Percentiles rank a stretch among this genome's conserved stretches.
Conservation (phyloP, 2,113 vertebrate genomes). For the Xenopus laevis region DNA sequence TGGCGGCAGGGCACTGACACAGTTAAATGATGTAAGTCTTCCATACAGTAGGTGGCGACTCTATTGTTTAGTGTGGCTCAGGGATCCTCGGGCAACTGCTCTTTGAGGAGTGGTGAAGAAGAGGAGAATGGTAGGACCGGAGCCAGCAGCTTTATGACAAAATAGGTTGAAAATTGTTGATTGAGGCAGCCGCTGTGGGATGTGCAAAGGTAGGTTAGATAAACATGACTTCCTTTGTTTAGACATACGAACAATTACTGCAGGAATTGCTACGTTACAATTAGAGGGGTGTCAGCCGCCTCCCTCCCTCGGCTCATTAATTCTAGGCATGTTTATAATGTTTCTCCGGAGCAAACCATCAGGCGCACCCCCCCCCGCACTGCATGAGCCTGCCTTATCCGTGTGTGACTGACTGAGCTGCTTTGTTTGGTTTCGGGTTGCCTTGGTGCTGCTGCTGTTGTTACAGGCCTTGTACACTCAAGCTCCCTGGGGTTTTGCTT, state of each 20-base stretch:
- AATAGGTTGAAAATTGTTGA: neutral
- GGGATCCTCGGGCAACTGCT: neutral
- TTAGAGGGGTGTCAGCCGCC: no score
- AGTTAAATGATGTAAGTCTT: constrained; percentile 21
- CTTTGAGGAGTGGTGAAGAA: neutral
- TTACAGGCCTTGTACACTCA: neutral
- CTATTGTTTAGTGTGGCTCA: neutral
- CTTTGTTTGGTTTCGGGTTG: constrained; percentile 12
- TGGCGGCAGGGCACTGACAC: neutral
- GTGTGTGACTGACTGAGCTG: neutral
- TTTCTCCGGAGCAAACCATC: neutral
- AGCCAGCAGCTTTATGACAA: neutral
- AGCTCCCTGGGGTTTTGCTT: neutral
- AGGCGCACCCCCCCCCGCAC: neutral
- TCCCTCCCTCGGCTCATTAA: no score
- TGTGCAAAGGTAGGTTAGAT: neutral
- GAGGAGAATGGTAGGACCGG: neutral
- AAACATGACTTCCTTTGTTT: no score
- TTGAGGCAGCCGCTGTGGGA: no score
- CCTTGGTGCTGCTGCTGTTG: constrained; percentile 37
- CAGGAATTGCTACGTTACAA: no score
- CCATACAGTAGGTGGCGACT: constrained; percentile 37
- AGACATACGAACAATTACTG: no score
- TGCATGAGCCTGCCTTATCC: neutral
- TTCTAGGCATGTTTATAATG: no score